Percentiles rank a stretch among this genome's conserved stretches.
Evolutionary conservation across 2,113 vertebrate genomes (phyloP).

Genomic region (Merops nubicus): DNA sequence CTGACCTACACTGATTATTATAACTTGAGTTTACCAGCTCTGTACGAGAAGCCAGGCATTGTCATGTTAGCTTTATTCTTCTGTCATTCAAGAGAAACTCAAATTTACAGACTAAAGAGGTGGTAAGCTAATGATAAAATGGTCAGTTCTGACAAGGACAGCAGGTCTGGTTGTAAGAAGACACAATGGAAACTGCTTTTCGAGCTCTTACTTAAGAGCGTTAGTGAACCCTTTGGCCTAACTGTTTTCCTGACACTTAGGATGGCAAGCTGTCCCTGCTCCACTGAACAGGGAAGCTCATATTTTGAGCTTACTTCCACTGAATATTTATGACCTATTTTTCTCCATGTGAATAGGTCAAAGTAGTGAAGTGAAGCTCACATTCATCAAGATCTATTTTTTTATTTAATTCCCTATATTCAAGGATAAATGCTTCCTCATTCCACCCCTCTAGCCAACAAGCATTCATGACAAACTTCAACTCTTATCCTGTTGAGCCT

Average conservation of each 20-base stretch:
- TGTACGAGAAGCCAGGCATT: not conserved
- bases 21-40: not conserved
- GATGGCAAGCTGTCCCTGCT: not conserved
- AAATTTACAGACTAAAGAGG: not conserved
- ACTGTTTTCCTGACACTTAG: not conserved
- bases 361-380: not conserved
- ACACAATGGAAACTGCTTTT: not conserved
- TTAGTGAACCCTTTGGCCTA: not conserved
- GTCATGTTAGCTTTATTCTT: not conserved
- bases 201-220: not conserved
- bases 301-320: not conserved
- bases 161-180: not conserved
- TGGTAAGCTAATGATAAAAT: not conserved
- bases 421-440: not conserved
- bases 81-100: not conserved
- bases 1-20: not conserved
- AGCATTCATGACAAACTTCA: not conserved
- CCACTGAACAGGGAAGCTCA: not conserved
- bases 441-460: not conserved
- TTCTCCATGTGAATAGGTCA: not conserved
- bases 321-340: not conserved
- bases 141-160: not conserved
- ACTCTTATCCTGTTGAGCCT: not conserved
- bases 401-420: not conserved
- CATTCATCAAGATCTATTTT: not conserved